Conservation (phyloP, 2,888 invertebrate genomes). For the Xestoiulus laeticollis region DNA sequence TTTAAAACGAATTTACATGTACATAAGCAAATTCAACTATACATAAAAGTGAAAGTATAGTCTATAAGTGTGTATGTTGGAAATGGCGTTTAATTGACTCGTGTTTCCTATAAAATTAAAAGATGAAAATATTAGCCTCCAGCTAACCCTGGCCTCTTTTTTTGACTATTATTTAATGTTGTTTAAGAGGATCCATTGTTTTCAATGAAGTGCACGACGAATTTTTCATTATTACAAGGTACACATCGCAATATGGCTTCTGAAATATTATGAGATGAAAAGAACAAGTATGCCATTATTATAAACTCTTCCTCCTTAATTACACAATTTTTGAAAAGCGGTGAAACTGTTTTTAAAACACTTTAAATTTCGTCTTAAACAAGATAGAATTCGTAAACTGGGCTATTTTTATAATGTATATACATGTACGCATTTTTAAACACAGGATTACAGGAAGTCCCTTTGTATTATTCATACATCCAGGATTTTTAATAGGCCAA, state of each 20-base stretch:
- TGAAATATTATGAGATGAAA: background rate
- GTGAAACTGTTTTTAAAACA: background rate
- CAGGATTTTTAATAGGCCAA: background rate
- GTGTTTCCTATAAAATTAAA: background rate
- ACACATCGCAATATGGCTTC: background rate
- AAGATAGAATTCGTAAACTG: too few species aligned
- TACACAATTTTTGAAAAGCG: background rate
- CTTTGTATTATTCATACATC: background rate
- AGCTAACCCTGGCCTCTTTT: constrained; percentile 9
- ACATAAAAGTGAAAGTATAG: too few species aligned
- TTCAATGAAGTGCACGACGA: constrained; percentile 2
- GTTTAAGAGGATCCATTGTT: constrained; percentile 9
- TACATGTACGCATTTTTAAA: too few species aligned
- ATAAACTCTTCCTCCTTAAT: background rate
- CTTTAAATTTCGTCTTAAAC: background rate
- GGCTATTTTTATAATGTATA: too few species aligned
- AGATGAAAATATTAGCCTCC: background rate
- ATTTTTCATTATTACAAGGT: background rate
- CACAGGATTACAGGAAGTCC: background rate
- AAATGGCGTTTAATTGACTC: background rate
- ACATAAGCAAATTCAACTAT: too few species aligned
- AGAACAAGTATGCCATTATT: background rate
- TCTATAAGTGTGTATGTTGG: background rate
- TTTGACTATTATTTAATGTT: background rate
- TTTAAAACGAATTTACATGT: too few species aligned